phyloP scores from a whole-genome alignment of 2,888 invertebrate genomes.

The Drosophila yooni region DNA sequence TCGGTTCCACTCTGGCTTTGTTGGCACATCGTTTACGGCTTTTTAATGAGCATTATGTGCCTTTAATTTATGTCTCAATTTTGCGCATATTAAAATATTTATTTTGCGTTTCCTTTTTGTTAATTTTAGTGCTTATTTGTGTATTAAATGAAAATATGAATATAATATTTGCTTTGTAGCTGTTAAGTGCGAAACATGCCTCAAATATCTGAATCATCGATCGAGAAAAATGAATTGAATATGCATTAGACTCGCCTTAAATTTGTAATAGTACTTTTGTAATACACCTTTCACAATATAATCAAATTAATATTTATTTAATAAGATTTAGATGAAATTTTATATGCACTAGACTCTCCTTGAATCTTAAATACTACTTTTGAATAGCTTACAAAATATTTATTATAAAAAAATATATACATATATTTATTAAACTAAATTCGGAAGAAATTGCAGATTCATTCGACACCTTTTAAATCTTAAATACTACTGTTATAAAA shows the following conservation, averaged over 20 bases:
- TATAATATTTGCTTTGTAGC: not conserved
- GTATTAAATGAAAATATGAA: not conserved
- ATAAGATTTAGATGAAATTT: not conserved
- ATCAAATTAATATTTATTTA: not conserved
- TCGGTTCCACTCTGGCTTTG: slow-evolving; percentile 20
- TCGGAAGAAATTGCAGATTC: not conserved
- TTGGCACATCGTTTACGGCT: slow-evolving; percentile 66
- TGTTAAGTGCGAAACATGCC: not conserved
- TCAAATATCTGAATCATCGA: not conserved
- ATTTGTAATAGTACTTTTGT: not conserved
- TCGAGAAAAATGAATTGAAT: not conserved
- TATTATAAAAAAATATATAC: too few relatives aligned
- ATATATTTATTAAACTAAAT: not conserved
- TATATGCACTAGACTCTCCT: not conserved
- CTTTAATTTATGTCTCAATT: slow-evolving; percentile 81
- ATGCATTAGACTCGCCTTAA: not conserved
- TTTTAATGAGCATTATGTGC: slow-evolving; percentile 78
- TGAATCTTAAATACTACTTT: not conserved
- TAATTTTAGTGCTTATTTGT: slow-evolving; percentile 6
- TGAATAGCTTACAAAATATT: not conserved
- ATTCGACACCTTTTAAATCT: not conserved
- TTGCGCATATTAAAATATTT: slow-evolving; percentile 71
- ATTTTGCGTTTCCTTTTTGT: slow-evolving; percentile 35
- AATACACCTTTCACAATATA: not conserved
- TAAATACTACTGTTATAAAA: not conserved